Evolutionary conservation across 2,113 vertebrate species (phyloP).

Genomic region (Microtus oregoni): DNA sequence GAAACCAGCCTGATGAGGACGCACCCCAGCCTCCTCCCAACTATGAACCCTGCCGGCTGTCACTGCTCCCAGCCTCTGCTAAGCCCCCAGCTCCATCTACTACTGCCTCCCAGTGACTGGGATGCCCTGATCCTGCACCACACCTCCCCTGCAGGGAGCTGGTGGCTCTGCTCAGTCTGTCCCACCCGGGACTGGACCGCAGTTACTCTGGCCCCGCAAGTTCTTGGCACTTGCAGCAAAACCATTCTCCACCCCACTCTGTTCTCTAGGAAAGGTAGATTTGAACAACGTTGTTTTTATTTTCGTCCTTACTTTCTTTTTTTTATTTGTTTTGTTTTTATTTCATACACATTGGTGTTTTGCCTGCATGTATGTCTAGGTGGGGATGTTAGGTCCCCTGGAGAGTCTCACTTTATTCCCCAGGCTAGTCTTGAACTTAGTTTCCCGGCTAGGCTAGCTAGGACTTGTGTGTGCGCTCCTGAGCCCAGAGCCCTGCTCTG

Average conservation of each 20-base stretch:
- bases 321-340: neutral
- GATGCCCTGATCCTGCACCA: neutral
- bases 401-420: neutral
- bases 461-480: too few relatives aligned
- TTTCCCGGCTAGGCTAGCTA: neutral
- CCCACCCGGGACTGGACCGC: too few relatives aligned
- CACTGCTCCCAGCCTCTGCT: neutral
- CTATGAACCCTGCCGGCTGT: neutral
- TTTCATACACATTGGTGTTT: neutral
- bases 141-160: neutral
- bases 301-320: neutral
- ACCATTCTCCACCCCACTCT: neutral
- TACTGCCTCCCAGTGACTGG: neutral
- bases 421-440: neutral
- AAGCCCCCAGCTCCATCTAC: neutral
- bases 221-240: neutral
- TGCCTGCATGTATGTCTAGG: neutral
- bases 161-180: neutral
- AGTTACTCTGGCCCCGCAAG: neutral
- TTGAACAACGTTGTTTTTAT: too few relatives aligned
- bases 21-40: neutral
- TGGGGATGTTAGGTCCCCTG: neutral
- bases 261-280: neutral
- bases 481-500: neutral
- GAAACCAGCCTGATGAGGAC: neutral